Conservation (phyloP, 2,797 vertebrate species). For the Helicolenus hilgendorfi region DNA sequence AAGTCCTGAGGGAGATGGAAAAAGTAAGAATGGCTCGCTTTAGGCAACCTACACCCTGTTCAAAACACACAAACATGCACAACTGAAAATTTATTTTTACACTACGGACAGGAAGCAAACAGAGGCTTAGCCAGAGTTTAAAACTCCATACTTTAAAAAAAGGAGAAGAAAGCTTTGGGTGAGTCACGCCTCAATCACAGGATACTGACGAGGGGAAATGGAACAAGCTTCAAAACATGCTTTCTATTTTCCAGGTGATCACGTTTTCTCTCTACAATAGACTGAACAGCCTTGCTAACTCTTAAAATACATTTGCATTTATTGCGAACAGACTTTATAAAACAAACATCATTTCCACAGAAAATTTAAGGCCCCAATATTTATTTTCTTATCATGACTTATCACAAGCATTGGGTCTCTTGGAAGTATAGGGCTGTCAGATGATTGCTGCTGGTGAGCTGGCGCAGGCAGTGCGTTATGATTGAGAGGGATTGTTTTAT, state of each 20-base stretch:
- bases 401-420: no score
- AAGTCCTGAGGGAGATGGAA: background rate
- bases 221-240: background rate
- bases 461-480: background rate
- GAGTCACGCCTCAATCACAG: background rate
- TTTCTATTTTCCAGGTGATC: no score
- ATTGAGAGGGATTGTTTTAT: background rate
- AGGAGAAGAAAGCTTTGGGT: background rate
- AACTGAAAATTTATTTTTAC: background rate
- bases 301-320: background rate
- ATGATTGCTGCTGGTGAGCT: background rate
- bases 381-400: background rate
- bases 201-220: background rate
- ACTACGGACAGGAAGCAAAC: background rate
- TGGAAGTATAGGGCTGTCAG: no score
- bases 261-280: background rate
- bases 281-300: background rate
- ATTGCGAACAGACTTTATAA: background rate
- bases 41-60: background rate
- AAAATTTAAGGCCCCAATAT: background rate
- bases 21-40: background rate
- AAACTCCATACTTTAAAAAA: background rate
- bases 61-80: background rate
- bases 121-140: background rate
- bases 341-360: background rate